A percentile compares a stretch with the other conserved stretches of the same genome.
phyloP scores from a whole-genome alignment of 1,140 invertebrate species.

The Neocloeon triangulifer region DNA sequence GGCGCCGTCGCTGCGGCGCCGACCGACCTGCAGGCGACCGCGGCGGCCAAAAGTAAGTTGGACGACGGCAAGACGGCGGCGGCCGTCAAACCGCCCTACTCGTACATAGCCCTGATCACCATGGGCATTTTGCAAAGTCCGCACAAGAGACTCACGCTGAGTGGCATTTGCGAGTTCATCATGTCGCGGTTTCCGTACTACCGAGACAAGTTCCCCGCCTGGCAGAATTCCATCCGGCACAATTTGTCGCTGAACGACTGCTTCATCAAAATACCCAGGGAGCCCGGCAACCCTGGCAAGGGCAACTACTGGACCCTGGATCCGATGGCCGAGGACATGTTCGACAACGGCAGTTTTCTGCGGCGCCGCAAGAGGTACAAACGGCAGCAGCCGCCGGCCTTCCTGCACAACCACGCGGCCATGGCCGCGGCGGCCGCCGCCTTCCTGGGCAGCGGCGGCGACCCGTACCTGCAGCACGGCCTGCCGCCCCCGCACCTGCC shows the following conservation, averaged over 20 bases:
- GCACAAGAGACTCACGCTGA: slow-evolving; percentile 86
- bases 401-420: slow-evolving; percentile 18
- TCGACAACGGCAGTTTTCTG: slow-evolving; percentile 96
- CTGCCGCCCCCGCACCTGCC: slow-evolving; percentile 11
- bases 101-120: slow-evolving; percentile 92
- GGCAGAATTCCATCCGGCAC: slow-evolving; percentile 94
- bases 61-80: slow-evolving; percentile 17
- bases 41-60: not conserved
- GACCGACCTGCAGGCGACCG: not conserved
- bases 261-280: slow-evolving; percentile 94
- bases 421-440: slow-evolving; percentile 19
- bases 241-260: slow-evolving; percentile 97
- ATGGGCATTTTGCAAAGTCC: slow-evolving; percentile 97
- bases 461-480: slow-evolving; percentile 13
- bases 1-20: not conserved
- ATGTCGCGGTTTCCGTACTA: slow-evolving; percentile 96
- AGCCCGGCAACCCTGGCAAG: slow-evolving; percentile 95
- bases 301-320: slow-evolving; percentile 99
- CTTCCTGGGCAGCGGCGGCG: slow-evolving; percentile 16
- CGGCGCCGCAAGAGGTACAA: slow-evolving; percentile 88
- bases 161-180: slow-evolving; percentile 97
- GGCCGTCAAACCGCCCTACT: slow-evolving; percentile 92
- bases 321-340: slow-evolving; percentile 95
- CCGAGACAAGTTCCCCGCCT: slow-evolving; percentile 82
- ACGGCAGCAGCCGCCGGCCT: slow-evolving; percentile 38